phyloP scores from a whole-genome alignment of 2,113 vertebrate species.

The Urocynchramus pylzowi region DNA sequence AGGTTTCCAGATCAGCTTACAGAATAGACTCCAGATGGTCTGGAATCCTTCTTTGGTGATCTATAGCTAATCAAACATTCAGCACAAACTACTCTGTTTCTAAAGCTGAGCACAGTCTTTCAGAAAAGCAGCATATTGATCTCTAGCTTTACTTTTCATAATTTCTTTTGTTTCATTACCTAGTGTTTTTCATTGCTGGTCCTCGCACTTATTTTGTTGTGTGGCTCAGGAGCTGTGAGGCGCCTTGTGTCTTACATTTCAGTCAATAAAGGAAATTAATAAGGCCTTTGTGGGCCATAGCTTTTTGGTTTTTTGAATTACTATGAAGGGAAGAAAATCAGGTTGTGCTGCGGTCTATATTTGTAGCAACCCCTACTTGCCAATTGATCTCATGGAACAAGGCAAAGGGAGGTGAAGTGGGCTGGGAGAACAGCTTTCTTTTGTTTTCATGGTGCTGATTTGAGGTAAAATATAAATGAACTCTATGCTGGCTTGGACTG shows the following conservation, averaged over 20 bases:
- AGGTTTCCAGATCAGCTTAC: slow-evolving; percentile 44
- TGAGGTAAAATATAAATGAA: not conserved
- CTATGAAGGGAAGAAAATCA: not conserved
- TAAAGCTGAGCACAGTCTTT: slow-evolving; percentile 39
- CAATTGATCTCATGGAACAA: not conserved
- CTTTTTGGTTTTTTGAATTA: not conserved
- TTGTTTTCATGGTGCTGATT: not conserved
- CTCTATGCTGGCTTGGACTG: not conserved
- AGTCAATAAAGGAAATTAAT: not conserved
- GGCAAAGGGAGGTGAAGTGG: not conserved
- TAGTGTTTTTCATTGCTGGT: not conserved
- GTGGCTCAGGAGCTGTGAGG: not conserved
- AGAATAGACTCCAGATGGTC: slow-evolving; percentile 67
- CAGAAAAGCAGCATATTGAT: slow-evolving; percentile 56
- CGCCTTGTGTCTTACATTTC: not conserved
- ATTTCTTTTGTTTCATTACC: not conserved
- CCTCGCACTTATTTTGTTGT: not conserved
- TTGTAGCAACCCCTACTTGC: not conserved
- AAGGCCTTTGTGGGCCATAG: not conserved
- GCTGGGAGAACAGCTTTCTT: not conserved
- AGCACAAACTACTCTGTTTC: slow-evolving; percentile 21
- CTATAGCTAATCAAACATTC: slow-evolving; percentile 69
- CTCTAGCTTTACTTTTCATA: slow-evolving; percentile 14
- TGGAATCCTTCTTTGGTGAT: slow-evolving; percentile 59
- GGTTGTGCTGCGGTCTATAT: not conserved